phyloP scores from a whole-genome alignment of 2,113 vertebrate genomes.

The Ceuthmochares aereus region DNA sequence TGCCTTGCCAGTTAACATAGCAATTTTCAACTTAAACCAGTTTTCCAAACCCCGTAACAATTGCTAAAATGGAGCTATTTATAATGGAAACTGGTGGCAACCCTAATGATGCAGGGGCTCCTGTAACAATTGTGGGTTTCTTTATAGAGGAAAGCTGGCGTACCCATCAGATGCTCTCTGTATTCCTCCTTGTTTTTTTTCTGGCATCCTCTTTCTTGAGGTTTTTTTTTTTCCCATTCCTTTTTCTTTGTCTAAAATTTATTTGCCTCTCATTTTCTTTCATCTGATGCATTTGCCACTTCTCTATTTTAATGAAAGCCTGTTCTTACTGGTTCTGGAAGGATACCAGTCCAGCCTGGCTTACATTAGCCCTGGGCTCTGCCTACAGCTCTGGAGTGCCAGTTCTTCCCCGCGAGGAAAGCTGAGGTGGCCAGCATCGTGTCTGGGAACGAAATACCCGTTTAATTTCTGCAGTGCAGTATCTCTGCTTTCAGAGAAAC shows the following conservation, averaged over 20 bases:
- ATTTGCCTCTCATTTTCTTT: background rate
- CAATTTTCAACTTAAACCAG: background rate
- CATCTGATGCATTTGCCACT: background rate
- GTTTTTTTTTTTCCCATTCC: background rate
- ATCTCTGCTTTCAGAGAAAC: background rate
- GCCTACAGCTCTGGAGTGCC: background rate
- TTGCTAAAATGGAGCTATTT: background rate
- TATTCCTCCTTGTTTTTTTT: background rate
- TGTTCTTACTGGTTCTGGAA: background rate
- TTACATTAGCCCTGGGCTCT: background rate
- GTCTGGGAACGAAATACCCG: background rate
- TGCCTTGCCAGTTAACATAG: background rate
- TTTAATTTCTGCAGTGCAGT: background rate
- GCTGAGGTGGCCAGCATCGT: background rate
- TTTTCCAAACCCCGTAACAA: background rate
- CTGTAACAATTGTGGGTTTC: background rate
- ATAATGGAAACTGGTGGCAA: background rate
- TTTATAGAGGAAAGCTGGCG: background rate
- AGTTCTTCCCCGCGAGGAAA: rapidly evolving
- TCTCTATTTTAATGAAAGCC: background rate
- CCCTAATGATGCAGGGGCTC: background rate
- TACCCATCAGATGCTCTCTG: background rate
- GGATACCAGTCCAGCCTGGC: background rate
- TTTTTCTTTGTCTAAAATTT: background rate
- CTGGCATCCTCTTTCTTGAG: background rate